Evolutionary conservation across 2,113 vertebrate genomes (phyloP).

Genomic region (Oryzias curvinotus): DNA sequence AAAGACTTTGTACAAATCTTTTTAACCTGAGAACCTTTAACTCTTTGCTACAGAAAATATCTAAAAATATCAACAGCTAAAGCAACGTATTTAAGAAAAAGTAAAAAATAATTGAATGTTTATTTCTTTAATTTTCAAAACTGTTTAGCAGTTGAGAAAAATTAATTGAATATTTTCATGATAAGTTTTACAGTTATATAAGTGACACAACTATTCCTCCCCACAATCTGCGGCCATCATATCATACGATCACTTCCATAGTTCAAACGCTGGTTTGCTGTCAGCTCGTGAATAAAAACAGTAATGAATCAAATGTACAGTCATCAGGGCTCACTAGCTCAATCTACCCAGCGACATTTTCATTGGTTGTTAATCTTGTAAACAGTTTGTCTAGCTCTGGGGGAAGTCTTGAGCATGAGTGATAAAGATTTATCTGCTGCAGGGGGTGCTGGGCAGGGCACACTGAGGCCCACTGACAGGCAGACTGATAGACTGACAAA

Average conservation of each 20-base stretch:
- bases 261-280: neutral
- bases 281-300: neutral
- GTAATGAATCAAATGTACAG: conserved; percentile 13
- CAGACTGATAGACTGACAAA: conserved; percentile 14
- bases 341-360: neutral
- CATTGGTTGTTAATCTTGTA: conserved; percentile 53
- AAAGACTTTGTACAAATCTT: no score
- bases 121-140: no score
- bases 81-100: no score
- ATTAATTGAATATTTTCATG: no score
- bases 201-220: neutral
- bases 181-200: neutral
- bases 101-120: no score
- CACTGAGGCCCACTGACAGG: conserved; percentile 58
- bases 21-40: no score
- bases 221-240: neutral
- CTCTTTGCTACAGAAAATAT: no score
- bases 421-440: conserved; percentile 80
- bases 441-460: conserved; percentile 52
- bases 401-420: conserved; percentile 65
- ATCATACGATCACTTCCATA: neutral
- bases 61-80: no score
- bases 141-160: no score
- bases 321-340: conserved; percentile 2
- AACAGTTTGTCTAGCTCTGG: conserved; percentile 59